Conservation (phyloP, 2,113 vertebrate genomes). For the Larimichthys polyactis region DNA sequence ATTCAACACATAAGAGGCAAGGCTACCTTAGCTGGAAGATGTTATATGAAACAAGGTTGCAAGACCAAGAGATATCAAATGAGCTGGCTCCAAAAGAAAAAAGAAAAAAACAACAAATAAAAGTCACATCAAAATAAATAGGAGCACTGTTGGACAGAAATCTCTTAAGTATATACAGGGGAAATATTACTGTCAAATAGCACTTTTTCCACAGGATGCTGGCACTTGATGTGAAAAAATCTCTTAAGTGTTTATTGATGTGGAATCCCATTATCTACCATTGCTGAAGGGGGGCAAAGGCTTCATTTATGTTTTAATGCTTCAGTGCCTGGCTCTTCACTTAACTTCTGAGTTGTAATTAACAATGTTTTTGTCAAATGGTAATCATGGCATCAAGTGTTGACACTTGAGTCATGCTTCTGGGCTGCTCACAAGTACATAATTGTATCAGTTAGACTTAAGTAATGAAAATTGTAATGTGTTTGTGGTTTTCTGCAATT, state of each 20-base stretch:
- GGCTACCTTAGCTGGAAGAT: constrained; percentile 78
- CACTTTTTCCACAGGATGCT: constrained; percentile 36
- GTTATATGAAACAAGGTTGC: constrained; percentile 78
- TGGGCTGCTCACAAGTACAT: constrained; percentile 53
- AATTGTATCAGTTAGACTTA: constrained; percentile 55
- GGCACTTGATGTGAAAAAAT: constrained; percentile 49
- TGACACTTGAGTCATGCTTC: constrained; percentile 64
- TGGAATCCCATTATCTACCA: constrained; percentile 69
- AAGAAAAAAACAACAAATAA: constrained; percentile 55
- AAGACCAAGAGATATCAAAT: constrained; percentile 71
- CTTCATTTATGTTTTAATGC: constrained; percentile 66
- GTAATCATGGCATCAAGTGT: constrained; percentile 70
- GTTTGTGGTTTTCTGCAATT: constrained; percentile 20
- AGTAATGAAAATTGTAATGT: constrained; percentile 40
- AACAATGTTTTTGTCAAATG: constrained; percentile 76
- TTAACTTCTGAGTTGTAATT: constrained; percentile 69
- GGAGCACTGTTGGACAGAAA: constrained; percentile 44
- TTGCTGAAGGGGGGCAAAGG: constrained; percentile 50
- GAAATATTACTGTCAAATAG: constrained; percentile 55
- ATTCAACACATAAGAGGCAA: constrained; percentile 73
- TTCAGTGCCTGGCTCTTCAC: constrained; percentile 58
- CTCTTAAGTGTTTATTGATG: constrained; percentile 67
- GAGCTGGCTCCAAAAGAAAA: constrained; percentile 45
- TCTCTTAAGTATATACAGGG: constrained; percentile 58
- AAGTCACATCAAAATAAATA: constrained; percentile 68